Conservation (phyloP, 2,797 vertebrate species). For the Taeniopygia guttata region DNA sequence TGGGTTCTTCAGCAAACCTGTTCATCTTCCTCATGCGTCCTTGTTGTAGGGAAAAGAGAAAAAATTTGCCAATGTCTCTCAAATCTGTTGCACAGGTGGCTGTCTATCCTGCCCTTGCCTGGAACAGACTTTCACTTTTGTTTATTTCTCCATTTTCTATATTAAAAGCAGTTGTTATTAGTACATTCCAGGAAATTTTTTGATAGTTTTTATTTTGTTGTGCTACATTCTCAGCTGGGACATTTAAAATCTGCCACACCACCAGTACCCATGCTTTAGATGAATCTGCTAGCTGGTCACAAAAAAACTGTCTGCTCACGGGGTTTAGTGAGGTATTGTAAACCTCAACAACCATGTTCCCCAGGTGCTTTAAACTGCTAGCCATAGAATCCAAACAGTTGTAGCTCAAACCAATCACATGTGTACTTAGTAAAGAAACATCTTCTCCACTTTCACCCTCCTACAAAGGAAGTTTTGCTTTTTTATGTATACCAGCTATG, state of each 20-base stretch:
- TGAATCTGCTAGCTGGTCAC: neutral
- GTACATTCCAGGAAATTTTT: neutral
- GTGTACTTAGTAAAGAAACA: neutral
- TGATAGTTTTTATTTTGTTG: neutral
- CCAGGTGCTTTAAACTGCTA: neutral
- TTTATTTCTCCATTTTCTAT: neutral
- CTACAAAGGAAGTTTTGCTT: neutral
- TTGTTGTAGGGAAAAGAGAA: neutral
- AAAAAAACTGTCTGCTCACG: neutral
- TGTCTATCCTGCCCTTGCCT: neutral
- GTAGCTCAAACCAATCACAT: neutral
- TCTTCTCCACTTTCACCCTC: neutral
- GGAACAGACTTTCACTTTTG: neutral
- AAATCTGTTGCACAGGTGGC: neutral
- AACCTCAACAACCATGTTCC: neutral
- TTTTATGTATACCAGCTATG: neutral
- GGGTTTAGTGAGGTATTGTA: neutral
- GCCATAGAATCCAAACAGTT: neutral
- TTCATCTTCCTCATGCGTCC: neutral
- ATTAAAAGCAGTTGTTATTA: neutral
- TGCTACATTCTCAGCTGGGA: neutral
- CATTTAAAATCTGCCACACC: neutral
- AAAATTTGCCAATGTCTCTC: neutral
- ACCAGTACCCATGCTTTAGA: neutral
- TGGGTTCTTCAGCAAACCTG: neutral